Conservation (phyloP, 2,797 vertebrate species). For the Oryzias sinensis region DNA sequence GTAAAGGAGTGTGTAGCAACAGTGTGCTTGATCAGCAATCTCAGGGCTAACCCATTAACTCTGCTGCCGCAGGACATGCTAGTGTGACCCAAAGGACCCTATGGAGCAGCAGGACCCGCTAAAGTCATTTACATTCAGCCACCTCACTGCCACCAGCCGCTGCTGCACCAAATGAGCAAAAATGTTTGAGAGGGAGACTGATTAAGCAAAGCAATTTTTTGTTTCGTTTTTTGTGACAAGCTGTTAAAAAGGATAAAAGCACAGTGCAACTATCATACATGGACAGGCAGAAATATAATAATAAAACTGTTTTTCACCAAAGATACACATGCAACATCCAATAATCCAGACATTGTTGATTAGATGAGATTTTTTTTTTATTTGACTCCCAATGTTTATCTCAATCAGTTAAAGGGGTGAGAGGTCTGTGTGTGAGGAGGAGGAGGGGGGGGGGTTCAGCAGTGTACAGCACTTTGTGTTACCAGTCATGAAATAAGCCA, state of each 20-base stretch:
- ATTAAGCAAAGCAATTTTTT: neutral
- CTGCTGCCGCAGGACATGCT: slow-evolving; percentile 55
- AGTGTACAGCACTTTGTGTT: no score
- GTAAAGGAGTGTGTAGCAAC: slow-evolving; percentile 20
- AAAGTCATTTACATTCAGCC: slow-evolving; percentile 64
- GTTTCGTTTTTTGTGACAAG: neutral
- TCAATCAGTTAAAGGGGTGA: no score
- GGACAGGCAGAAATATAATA: neutral
- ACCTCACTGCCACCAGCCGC: slow-evolving; percentile 28
- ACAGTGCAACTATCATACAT: no score
- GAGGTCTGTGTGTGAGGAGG: no score
- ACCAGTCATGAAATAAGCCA: no score
- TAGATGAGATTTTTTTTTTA: no score
- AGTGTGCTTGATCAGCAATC: slow-evolving; percentile 68
- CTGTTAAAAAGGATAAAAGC: neutral
- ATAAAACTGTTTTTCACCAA: no score
- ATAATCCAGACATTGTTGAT: no score
- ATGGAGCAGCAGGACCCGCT: slow-evolving; percentile 56
- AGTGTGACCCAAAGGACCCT: slow-evolving; percentile 61
- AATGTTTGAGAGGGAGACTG: slow-evolving; percentile 1
- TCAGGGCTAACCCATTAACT: slow-evolving; percentile 71
- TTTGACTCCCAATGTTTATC: no score
- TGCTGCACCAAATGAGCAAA: slow-evolving; percentile 25
- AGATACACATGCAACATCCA: no score
- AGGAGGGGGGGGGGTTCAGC: no score